Percentiles rank a stretch among this genome's conserved stretches.
Conservation (phyloP, 2,113 vertebrate species). For the Oncorhynchus clarkii region DNA sequence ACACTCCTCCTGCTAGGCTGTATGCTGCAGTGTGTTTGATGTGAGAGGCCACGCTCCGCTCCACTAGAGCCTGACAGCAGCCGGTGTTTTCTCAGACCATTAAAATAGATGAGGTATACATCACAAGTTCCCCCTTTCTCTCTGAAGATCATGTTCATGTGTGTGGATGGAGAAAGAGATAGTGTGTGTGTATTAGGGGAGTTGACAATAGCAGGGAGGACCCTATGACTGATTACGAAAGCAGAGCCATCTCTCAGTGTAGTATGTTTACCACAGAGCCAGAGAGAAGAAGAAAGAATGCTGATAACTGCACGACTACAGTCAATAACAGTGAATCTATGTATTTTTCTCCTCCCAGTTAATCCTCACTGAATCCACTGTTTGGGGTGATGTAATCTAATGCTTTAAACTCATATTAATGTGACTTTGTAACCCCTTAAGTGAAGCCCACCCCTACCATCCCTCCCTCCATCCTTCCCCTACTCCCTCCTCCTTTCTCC, state of each 20-base stretch:
- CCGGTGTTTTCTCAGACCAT: constrained; percentile 62
- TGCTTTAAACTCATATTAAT: constrained; percentile 65
- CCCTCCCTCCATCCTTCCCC: constrained; percentile 1
- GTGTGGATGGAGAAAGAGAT: constrained; percentile 17
- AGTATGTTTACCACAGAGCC: neutral
- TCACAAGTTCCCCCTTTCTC: constrained; percentile 29
- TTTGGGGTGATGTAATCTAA: constrained; percentile 66
- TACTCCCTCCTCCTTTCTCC: neutral
- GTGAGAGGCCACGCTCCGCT: constrained; percentile 53
- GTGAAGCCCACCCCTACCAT: constrained; percentile 47
- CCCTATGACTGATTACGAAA: neutral
- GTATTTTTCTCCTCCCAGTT: constrained; percentile 43
- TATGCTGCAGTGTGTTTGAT: constrained; percentile 48
- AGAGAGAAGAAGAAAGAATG: constrained; percentile 27
- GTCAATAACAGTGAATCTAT: constrained; percentile 53
- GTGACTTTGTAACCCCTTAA: constrained; percentile 47
- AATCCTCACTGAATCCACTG: constrained; percentile 64
- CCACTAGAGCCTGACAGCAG: constrained; percentile 57
- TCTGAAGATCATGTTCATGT: constrained; percentile 38
- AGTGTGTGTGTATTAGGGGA: neutral
- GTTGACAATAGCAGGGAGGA: neutral
- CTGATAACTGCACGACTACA: constrained; percentile 51
- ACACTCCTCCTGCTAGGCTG: constrained; percentile 20
- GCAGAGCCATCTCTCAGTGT: too few species aligned
- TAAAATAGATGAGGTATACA: constrained; percentile 65